A percentile compares a stretch with the other conserved stretches of the same genome.
Evolutionary conservation across 2,113 vertebrate species (phyloP).

Genomic region (Plectropomus leopardus): DNA sequence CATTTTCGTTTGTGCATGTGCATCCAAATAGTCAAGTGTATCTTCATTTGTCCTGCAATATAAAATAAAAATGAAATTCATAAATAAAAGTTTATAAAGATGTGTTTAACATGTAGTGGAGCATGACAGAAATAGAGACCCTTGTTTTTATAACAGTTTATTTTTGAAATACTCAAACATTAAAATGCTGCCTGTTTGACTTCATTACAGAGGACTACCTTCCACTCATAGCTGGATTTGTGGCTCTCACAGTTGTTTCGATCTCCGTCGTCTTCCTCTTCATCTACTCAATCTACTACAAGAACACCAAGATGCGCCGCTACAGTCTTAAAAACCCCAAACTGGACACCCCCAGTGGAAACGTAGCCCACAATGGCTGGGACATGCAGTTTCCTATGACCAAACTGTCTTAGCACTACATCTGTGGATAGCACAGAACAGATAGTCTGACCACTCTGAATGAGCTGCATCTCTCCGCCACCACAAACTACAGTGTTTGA

Average conservation of each 20-base stretch:
- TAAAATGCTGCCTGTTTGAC: conserved; percentile 26
- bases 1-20: background rate
- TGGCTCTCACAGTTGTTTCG: conserved; percentile 77
- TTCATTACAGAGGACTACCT: conserved; percentile 84
- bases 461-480: conserved; percentile 31
- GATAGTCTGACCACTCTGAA: conserved; percentile 27
- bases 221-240: conserved; percentile 83
- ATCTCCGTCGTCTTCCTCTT: conserved; percentile 79
- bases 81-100: background rate
- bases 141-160: background rate
- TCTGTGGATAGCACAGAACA: conserved; percentile 13
- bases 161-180: background rate
- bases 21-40: background rate
- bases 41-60: background rate
- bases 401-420: conserved; percentile 70
- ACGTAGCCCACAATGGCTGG: conserved; percentile 81
- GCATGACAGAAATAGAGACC: background rate
- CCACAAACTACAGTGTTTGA: conserved; percentile 3
- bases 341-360: conserved; percentile 66
- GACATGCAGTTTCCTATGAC: conserved; percentile 81
- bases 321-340: conserved; percentile 82
- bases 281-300: conserved; percentile 87
- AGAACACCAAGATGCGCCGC: conserved; percentile 84
- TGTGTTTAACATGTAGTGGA: background rate
- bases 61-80: background rate